These are phyloP conservation scores for Galeopsomyia nigrocyanea DNA, from an alignment of 2,888 invertebrate genomes.

Conservation along the genomic window DNA sequence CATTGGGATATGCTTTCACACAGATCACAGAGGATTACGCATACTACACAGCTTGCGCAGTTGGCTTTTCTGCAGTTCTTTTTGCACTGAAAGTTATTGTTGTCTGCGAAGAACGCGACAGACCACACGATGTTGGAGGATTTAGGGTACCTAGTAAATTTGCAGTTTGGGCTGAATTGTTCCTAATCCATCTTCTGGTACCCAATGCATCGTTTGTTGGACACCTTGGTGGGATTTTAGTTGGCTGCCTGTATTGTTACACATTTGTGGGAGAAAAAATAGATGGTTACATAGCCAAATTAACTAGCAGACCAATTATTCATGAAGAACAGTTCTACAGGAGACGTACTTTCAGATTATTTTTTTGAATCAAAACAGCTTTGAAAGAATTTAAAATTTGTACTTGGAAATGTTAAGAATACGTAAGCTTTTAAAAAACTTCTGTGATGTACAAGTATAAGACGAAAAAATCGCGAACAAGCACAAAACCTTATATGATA, in stretches of 20 bases:
- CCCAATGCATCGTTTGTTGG: slow-evolving; percentile 76
- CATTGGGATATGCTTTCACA: slow-evolving; percentile 68
- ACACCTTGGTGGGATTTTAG: slow-evolving; percentile 76
- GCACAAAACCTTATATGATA: not conserved
- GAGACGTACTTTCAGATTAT: slow-evolving; percentile 26
- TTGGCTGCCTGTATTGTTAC: slow-evolving; percentile 73
- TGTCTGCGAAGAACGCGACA: slow-evolving; percentile 64
- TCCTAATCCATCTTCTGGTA: slow-evolving; percentile 74
- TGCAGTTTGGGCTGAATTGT: slow-evolving; percentile 75
- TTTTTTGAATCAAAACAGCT: not conserved
- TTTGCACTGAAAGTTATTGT: slow-evolving; percentile 76
- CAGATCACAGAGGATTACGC: slow-evolving; percentile 67
- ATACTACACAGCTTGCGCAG: slow-evolving; percentile 73
- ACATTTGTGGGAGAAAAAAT: slow-evolving; percentile 66
- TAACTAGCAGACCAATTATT: slow-evolving; percentile 65
- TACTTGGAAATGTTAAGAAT: too few relatives aligned
- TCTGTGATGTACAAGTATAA: too few relatives aligned
- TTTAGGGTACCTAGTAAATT: slow-evolving; percentile 70
- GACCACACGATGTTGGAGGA: slow-evolving; percentile 62
- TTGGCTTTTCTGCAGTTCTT: slow-evolving; percentile 77
- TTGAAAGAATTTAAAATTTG: not conserved
- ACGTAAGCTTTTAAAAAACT: too few relatives aligned
- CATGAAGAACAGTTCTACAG: slow-evolving; percentile 64
- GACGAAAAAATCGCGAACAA: not conserved
- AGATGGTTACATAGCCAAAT: slow-evolving; percentile 60